phyloP scores from a whole-genome alignment of 2,888 invertebrate genomes.

The Apocheima hispidaria region DNA sequence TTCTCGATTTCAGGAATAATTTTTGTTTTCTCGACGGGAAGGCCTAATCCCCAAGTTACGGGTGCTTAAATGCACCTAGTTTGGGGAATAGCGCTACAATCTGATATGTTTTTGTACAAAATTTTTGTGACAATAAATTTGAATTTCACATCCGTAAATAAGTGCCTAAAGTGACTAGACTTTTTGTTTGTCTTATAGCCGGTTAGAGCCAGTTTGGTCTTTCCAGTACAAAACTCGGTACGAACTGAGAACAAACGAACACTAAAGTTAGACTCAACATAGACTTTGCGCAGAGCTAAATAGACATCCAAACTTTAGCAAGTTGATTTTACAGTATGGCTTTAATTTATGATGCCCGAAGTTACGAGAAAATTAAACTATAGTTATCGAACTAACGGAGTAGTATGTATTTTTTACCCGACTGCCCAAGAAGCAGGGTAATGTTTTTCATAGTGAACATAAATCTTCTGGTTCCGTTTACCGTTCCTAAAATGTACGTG shows the following conservation, averaged over 20 bases:
- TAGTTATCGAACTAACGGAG: conserved; percentile 3
- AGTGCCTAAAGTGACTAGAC: background rate
- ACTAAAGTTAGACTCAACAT: conserved; percentile 18
- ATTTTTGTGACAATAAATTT: no score
- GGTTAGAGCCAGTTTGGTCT: conserved; percentile 19
- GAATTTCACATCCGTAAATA: background rate
- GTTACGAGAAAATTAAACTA: conserved; percentile 17
- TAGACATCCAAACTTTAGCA: conserved; percentile 17
- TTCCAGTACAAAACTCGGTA: conserved; percentile 19
- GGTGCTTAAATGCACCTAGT: no score
- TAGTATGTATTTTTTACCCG: background rate
- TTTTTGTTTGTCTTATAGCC: background rate
- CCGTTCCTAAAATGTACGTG: no score
- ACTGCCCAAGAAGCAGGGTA: no score
- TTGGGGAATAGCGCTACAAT: no score
- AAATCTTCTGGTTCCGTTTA: no score
- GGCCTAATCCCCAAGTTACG: no score
- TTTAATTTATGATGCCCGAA: conserved; percentile 25
- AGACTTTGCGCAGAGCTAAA: conserved; percentile 20
- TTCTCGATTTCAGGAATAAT: no score
- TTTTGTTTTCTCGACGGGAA: no score
- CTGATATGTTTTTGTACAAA: no score
- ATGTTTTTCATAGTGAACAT: no score
- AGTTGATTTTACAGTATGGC: conserved; percentile 24
- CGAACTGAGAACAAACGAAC: conserved; percentile 20